Evolutionary conservation across 2,888 invertebrate species (phyloP), one percentile per base, ranked within the genome.

Genomic region (Odiellus spinosus): DNA sequence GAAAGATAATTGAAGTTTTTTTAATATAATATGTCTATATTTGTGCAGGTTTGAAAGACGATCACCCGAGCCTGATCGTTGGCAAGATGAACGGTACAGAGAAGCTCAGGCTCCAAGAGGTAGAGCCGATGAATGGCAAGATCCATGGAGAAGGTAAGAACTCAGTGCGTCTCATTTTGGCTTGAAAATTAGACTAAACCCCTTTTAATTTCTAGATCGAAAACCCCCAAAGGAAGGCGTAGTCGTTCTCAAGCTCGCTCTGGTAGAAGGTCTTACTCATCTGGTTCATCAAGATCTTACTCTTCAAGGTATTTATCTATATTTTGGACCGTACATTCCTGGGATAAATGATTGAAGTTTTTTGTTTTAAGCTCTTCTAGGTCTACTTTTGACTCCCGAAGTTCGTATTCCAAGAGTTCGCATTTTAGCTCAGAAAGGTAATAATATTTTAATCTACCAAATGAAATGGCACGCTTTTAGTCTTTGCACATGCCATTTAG

Each of bases 91-190:
- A 77, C 32, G 48, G 5, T 17, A 41, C 3, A 19, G 26, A 35
- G 40, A 47, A 45, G 45, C 48, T 19, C 43, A 45, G 20, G n/a
- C 18, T 17, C 18, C 42, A 15, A 33, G 49, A 35, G 21, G 42
- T 34, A 32, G 49, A 46, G 81, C 77, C 1, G 90, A 91, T 63
- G 90, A 90, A 60, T 93, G 91, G 90, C 82, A 82, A 39, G 91
- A 93, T 69, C 91, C 91, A 0, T 93, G 91, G 91, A 56, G 59
- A 46, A 60, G 51, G 47, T 49, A 32, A 36, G 2, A n/a, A n/a
- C 35, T n/a, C 14, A 35, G 2, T 35, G 12, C 35, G 12, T n/a
- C 14, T 35, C 14, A 35, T 12, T 35, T 35, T n/a, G n/a, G n/a
- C n/a, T n/a, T n/a, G n/a, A n/a, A n/a, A n/a, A n/a, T n/a, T 14